These are phyloP conservation scores for Cheilinus undulatus DNA, from an alignment of 2,113 vertebrate species.

Conservation along the genomic window DNA sequence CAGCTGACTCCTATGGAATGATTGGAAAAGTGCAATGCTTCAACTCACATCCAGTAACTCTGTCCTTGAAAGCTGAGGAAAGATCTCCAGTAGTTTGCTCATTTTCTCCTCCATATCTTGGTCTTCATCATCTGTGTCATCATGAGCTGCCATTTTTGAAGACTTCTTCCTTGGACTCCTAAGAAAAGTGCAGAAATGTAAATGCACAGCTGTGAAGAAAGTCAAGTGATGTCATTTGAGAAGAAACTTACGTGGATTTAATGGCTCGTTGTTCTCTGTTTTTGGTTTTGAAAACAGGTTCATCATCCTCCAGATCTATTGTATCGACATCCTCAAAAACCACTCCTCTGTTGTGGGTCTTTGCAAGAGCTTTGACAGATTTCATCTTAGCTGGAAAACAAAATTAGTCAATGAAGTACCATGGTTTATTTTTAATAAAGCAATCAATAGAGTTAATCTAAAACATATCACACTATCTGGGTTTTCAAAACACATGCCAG, in stretches of 20 bases:
- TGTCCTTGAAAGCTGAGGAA: slow-evolving; percentile 85
- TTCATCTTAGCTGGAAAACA: slow-evolving; percentile 79
- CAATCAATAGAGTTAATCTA: too few species aligned
- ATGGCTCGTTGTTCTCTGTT: slow-evolving; percentile 20
- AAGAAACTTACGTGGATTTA: slow-evolving; percentile 45
- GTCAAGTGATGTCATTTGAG: background rate
- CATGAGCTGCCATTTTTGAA: background rate
- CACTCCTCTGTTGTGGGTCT: slow-evolving; percentile 72
- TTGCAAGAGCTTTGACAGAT: slow-evolving; percentile 77
- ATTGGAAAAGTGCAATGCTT: background rate
- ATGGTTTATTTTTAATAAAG: too few species aligned
- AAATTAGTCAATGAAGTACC: background rate
- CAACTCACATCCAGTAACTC: slow-evolving; percentile 86
- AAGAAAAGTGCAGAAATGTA: background rate
- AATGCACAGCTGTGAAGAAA: background rate
- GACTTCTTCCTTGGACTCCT: slow-evolving; percentile 44
- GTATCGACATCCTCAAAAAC: slow-evolving; percentile 78
- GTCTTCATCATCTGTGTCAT: slow-evolving; percentile 42
- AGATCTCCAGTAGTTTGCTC: slow-evolving; percentile 85
- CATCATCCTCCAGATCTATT: slow-evolving; percentile 63
- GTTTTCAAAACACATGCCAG: too few species aligned
- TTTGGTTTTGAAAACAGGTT: slow-evolving; percentile 34
- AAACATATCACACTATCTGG: too few species aligned
- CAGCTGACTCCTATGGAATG: background rate
- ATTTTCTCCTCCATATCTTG: slow-evolving; percentile 82